Conservation (phyloP, 2,888 invertebrate genomes). For the Latrodectus hesperus region DNA sequence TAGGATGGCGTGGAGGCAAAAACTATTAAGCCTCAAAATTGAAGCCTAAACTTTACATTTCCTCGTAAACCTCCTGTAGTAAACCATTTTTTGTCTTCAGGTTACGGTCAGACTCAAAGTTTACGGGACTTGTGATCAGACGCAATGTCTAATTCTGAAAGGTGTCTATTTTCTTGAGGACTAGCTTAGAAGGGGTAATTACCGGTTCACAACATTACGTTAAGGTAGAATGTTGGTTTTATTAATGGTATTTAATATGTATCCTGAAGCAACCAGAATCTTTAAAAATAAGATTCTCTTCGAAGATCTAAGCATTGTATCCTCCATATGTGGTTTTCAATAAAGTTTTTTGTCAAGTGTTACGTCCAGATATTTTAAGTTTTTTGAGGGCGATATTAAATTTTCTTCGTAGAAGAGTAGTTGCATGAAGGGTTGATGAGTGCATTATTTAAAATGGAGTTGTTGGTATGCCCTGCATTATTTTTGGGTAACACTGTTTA, state of each 20-base stretch:
- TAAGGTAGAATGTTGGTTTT: neutral
- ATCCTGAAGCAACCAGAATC: neutral
- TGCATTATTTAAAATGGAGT: neutral
- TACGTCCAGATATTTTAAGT: neutral
- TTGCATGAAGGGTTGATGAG: neutral
- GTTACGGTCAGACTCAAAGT: neutral
- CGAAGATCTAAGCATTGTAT: neutral
- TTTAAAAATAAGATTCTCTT: too few relatives aligned
- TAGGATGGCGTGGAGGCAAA: too few relatives aligned
- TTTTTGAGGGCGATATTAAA: neutral
- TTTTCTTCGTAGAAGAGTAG: constrained; percentile 1
- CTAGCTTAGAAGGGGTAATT: neutral
- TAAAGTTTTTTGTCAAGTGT: constrained; percentile 9
- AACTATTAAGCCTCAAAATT: too few relatives aligned
- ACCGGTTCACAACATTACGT: constrained; percentile 17
- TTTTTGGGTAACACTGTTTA: too few relatives aligned
- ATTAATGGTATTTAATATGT: constrained; percentile 7
- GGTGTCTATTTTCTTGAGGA: neutral
- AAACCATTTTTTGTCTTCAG: neutral
- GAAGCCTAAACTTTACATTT: neutral
- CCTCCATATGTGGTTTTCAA: neutral
- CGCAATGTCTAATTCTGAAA: constrained; percentile 1
- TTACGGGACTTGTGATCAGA: neutral
- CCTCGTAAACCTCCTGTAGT: neutral
- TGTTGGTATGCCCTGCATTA: neutral